phyloP scores from a whole-genome alignment of 2,888 invertebrate species.

The Caenorhabditis auriculariae region DNA sequence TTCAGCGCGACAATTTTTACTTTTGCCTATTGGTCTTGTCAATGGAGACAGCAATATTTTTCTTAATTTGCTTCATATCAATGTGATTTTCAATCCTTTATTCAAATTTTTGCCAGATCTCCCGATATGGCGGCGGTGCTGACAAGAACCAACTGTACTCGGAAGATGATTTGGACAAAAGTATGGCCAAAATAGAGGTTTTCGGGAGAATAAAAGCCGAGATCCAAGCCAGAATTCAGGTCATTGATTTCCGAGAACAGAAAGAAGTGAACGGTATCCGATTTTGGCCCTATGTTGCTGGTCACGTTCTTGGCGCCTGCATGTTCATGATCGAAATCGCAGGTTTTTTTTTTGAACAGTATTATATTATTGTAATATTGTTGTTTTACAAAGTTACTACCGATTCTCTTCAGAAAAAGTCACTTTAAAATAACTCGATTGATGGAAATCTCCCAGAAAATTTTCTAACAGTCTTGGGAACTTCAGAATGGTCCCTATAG shows the following conservation, averaged over 20 bases:
- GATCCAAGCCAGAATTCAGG: slow-evolving; percentile 45
- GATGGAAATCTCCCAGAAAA: neutral
- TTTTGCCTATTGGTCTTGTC: too few species aligned
- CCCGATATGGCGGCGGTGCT: slow-evolving; percentile 41
- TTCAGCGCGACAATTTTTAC: too few species aligned
- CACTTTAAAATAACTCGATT: neutral
- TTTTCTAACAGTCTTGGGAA: neutral
- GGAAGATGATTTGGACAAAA: slow-evolving; percentile 91
- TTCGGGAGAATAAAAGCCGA: slow-evolving; percentile 70
- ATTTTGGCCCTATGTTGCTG: slow-evolving; percentile 99
- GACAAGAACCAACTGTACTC: slow-evolving; percentile 80
- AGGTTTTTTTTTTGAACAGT: slow-evolving; percentile 64
- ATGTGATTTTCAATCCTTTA: too few species aligned
- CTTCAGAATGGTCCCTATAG: too few species aligned
- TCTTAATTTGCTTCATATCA: neutral
- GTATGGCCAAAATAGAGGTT: slow-evolving; percentile 99
- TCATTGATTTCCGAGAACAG: slow-evolving; percentile 75
- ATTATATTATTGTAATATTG: too few species aligned
- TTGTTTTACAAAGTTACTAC: neutral
- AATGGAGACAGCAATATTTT: neutral
- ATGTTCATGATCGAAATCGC: slow-evolving; percentile 99
- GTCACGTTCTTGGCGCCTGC: slow-evolving; percentile 96
- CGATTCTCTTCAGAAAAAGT: neutral
- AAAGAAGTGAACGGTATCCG: slow-evolving; percentile 89
- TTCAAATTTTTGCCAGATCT: slow-evolving; percentile 14